Evolutionary conservation across 2,113 vertebrate genomes (phyloP).

Genomic region (Excalfactoria chinensis): DNA sequence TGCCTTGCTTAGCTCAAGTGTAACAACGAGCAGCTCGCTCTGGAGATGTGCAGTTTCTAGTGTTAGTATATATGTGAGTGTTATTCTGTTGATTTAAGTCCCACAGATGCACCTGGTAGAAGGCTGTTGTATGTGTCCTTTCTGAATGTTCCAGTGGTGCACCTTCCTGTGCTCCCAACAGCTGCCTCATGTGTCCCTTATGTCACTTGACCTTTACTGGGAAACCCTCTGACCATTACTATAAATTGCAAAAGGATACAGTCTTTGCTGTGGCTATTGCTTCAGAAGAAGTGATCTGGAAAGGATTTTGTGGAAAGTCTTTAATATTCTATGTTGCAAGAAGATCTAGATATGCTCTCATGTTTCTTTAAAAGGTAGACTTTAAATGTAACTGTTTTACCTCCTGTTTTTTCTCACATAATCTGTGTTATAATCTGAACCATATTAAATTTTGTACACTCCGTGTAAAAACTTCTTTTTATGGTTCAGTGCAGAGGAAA

Average conservation of each 20-base stretch:
- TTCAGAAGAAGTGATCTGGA: background rate
- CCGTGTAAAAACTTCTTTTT: background rate
- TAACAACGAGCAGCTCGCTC: background rate
- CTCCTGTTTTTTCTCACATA: background rate
- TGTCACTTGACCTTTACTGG: background rate
- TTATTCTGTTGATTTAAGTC: background rate
- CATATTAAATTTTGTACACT: background rate
- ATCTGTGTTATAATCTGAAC: background rate
- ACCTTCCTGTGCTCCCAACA: rapidly evolving
- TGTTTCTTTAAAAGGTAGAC: background rate
- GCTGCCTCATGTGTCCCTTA: rapidly evolving
- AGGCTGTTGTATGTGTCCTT: background rate
- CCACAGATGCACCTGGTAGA: background rate
- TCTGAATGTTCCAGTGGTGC: rapidly evolving
- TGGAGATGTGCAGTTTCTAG: background rate
- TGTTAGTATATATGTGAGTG: background rate
- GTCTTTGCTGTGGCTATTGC: background rate
- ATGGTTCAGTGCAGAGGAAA: background rate
- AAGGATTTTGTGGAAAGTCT: background rate
- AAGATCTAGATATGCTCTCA: background rate
- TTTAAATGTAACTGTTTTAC: background rate
- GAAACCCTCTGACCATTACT: background rate
- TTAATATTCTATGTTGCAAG: background rate
- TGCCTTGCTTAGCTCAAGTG: background rate
- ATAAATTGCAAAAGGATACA: background rate